phyloP scores from a whole-genome alignment of 2,888 invertebrate species.

The Cylindroiulus punctatus region DNA sequence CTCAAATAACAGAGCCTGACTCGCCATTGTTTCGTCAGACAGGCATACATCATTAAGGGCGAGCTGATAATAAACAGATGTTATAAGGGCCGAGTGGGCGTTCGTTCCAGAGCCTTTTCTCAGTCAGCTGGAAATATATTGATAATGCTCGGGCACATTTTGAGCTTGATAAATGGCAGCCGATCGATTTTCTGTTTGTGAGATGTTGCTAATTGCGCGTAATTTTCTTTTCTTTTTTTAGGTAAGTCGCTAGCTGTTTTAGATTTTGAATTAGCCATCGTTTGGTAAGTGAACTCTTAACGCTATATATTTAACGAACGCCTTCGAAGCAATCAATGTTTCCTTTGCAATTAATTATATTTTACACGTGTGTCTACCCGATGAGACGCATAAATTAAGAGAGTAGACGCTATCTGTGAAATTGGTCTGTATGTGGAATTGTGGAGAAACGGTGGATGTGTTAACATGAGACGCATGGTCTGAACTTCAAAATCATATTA shows the following conservation, averaged over 20 bases:
- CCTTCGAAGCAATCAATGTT: not conserved
- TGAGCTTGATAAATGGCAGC: constrained; percentile 22
- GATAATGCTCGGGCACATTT: constrained; percentile 8
- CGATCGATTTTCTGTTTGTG: constrained; percentile 27
- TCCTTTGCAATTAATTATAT: constrained; percentile 6
- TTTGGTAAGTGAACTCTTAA: constrained; percentile 29
- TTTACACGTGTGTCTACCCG: too few relatives aligned
- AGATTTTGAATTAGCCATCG: not conserved
- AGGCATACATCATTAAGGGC: not conserved
- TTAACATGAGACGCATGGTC: too few relatives aligned
- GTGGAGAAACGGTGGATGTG: too few relatives aligned
- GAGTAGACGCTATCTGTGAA: too few relatives aligned
- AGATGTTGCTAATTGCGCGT: constrained; percentile 15
- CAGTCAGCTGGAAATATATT: constrained; percentile 32
- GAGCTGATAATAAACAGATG: constrained; percentile 42
- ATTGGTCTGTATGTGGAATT: too few relatives aligned
- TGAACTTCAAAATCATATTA: too few relatives aligned
- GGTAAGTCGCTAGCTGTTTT: constrained; percentile 15
- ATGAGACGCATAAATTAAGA: too few relatives aligned
- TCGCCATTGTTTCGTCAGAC: constrained; percentile 9
- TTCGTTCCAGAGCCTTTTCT: not conserved
- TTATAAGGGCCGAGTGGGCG: not conserved
- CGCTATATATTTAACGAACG: not conserved
- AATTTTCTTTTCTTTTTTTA: constrained; percentile 25
- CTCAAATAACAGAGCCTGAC: not conserved